Evolutionary conservation across 2,113 vertebrate genomes (phyloP), one percentile per base, ranked within the genome.

Genomic region (Trematocara unimaculatum): DNA sequence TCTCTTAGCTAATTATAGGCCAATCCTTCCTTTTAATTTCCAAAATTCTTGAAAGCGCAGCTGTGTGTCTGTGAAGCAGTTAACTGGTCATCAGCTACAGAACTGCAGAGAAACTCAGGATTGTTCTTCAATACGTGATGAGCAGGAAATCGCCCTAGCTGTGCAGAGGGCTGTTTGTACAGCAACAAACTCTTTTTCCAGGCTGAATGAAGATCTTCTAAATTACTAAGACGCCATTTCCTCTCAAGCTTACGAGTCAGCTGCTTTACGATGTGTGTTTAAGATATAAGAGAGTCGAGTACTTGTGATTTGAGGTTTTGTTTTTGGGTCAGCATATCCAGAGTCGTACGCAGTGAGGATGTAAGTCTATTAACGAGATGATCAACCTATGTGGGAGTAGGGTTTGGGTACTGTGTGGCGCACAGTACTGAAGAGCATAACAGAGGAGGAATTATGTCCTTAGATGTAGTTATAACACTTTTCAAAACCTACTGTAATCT

Each of bases 401-500:
- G 29, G 8, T 60, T 33, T 60, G 29, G 56, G 15, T 3, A 18
- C 56, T 60, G 29, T 18, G 55, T 58, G 55, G 14, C 15, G 14
- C 55, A 33, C 29, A 31, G 29, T 18, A 18, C 1, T 60, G 15
- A 33, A 33, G 15, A 33, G 8, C 56, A 60, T 18, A 17, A 60
- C 56, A 33, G 56, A 10, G 29, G 15, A 60, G 56, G 2, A 60
- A 60, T 60, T 6, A 33, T 60, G 29, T 33, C 56, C 56, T 60
- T 33, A 18, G 33, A 60, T 10, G 0, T 33, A 33, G 29, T 60
- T 60, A 60, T 18, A 60, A 60, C 29, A 33, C 56, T 18, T 60
- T 18, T 33, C 8, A 60, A 60, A 6, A 31, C 15, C 0, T 6
- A 60, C 56, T 60, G 0, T 60, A 3, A 33, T 17, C 14, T 33